Base-by-base conservation (phyloP, 2,797 vertebrate species). In the Poecilia wingei region DNA sequence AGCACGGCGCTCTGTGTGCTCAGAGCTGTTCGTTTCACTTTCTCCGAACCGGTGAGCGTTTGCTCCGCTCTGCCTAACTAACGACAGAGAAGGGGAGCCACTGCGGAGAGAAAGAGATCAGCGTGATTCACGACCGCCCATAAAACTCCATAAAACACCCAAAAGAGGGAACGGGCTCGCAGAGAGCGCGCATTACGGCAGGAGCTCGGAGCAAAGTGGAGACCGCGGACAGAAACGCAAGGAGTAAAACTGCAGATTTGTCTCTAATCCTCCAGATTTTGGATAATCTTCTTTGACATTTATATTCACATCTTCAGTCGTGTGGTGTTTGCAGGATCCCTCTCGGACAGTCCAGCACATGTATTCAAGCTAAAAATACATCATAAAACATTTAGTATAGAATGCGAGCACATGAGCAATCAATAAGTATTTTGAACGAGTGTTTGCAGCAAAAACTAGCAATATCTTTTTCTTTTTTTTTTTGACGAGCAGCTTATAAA, bases 121-220 rank as follows among this genome's bases (percentile, higher is more conserved):
- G 14, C 78, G 82, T 89, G 87, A 93, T 91, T 92, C 85, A 93
- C 84, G 89, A 83, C 87, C 77, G 86, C 77, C 88, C 84, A 90
- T 89, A 87, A 90, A 89, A 79, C 14, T 41, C 78, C 78, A 89
- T 91, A 79, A 89, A 91, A 84, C 80, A 87, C 79, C 74, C 76
- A 76, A 76, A 86, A 85, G 86, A 84, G 82, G 81, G 84, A 88
- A 86, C 61, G n/a, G 78, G 81, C 72, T 82, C 64, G 9, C 51
- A 43, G 82, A 22, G 59, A n/a, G 72, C 46, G 69, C 1, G 78
- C 78, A 45, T 87, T 85, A 89, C 83, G 72, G 79, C 20, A 53
- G 74, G 74, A 88, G 75, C 75, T 61, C 72, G 45, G 61, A 84
- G 55, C 47, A 43, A 76, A 84, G 83, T 86, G 25, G 51, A 80